phyloP scores from a whole-genome alignment of 2,113 vertebrate genomes.

The Rallus limicola region DNA sequence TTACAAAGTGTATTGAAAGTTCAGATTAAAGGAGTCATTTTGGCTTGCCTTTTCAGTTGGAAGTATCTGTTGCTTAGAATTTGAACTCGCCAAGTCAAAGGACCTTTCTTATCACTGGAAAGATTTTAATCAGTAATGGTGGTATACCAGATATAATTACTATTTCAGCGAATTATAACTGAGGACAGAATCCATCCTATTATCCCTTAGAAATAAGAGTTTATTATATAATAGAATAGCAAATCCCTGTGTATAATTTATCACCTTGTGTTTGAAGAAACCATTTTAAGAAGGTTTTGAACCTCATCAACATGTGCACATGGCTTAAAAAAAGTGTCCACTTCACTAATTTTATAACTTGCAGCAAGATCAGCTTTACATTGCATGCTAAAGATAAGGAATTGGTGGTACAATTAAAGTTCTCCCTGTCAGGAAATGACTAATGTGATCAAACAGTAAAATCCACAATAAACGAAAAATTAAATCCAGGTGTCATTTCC shows the following conservation, averaged over 20 bases:
- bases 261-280: background rate
- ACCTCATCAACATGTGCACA: background rate
- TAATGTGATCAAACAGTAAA: constrained; percentile 45
- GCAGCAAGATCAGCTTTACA: background rate
- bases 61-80: background rate
- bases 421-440: constrained; percentile 18
- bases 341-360: background rate
- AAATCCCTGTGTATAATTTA: background rate
- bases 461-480: constrained; percentile 53
- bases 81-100: background rate
- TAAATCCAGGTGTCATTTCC: constrained; percentile 58
- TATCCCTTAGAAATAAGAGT: background rate
- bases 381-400: background rate
- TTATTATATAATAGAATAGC: background rate
- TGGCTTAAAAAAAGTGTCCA: background rate
- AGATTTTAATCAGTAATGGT: background rate
- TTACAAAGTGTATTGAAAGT: background rate
- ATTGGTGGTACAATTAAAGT: constrained; percentile 19
- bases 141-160: background rate
- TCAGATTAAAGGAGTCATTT: background rate
- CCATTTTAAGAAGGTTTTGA: constrained; percentile 3
- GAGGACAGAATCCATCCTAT: background rate
- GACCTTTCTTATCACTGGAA: background rate
- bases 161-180: background rate
- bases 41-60: background rate